Conservation (phyloP, 2,888 invertebrate species). For the Nasonia oneida region DNA sequence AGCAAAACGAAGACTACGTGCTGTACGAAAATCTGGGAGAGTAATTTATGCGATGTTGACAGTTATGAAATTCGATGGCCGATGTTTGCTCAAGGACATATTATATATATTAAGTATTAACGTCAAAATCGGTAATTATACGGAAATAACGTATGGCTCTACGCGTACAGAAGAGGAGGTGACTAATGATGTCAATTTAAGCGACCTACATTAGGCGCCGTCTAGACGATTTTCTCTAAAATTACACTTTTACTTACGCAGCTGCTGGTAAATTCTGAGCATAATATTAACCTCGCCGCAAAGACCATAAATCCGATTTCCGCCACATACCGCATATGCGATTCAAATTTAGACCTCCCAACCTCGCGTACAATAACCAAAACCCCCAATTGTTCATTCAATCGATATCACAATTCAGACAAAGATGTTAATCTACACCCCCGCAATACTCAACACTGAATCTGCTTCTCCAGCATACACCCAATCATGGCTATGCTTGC, state of each 20-base stretch:
- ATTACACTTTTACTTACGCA: slow-evolving; percentile 38
- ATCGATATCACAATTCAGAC: background rate
- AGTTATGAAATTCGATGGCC: background rate
- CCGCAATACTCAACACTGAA: background rate
- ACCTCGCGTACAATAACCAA: background rate
- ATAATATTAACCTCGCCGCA: background rate
- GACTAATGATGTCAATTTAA: slow-evolving; percentile 48
- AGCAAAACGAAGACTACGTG: background rate
- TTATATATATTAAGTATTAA: background rate
- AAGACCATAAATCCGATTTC: background rate
- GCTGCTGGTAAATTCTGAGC: background rate
- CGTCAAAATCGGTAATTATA: background rate
- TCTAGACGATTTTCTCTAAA: slow-evolving; percentile 56
- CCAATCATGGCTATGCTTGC: background rate
- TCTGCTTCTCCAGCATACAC: background rate
- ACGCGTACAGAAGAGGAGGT: background rate
- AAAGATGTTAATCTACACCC: background rate
- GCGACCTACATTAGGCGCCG: slow-evolving; percentile 47
- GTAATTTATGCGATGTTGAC: background rate
- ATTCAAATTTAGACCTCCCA: background rate
- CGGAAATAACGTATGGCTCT: background rate
- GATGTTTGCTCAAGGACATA: background rate
- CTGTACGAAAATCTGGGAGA: background rate
- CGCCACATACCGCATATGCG: background rate
- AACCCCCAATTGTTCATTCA: background rate